Conservation (phyloP, 2,113 vertebrate species). For the Silurus meridionalis region DNA sequence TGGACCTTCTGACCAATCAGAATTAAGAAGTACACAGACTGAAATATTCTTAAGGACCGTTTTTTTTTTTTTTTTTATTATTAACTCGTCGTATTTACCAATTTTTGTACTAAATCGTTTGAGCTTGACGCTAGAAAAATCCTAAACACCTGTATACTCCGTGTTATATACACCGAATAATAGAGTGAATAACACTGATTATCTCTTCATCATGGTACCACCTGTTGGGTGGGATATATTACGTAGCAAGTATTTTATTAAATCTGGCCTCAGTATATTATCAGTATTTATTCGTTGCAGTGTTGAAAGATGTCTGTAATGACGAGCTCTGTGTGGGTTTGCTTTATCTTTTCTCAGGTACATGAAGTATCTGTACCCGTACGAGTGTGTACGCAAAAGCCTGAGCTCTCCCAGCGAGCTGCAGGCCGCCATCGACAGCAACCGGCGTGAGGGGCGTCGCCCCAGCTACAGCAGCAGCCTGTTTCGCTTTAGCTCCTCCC, state of each 20-base stretch:
- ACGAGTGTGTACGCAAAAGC: slow-evolving; percentile 93
- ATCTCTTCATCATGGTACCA: no score
- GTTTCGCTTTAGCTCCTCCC: slow-evolving; percentile 83
- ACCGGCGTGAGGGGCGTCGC: slow-evolving; percentile 89
- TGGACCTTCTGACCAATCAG: no score
- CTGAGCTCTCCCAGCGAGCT: slow-evolving; percentile 93
- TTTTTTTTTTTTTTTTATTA: no score
- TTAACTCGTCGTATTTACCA: no score
- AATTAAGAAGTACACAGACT: no score
- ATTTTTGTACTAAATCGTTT: background rate
- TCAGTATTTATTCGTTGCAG: background rate
- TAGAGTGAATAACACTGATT: no score
- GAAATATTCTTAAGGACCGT: no score
- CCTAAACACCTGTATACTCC: background rate
- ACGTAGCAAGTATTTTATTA: no score
- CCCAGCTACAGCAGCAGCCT: slow-evolving; percentile 93
- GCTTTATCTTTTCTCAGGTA: slow-evolving; percentile 60
- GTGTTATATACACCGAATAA: no score
- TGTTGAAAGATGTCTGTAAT: background rate
- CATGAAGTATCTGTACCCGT: slow-evolving; percentile 98
- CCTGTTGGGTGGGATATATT: no score
- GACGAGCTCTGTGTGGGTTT: background rate
- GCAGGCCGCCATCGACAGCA: slow-evolving; percentile 96
- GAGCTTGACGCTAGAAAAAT: background rate
- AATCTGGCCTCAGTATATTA: no score